Conservation (phyloP, 2,113 vertebrate species). For the Alethe castanea region DNA sequence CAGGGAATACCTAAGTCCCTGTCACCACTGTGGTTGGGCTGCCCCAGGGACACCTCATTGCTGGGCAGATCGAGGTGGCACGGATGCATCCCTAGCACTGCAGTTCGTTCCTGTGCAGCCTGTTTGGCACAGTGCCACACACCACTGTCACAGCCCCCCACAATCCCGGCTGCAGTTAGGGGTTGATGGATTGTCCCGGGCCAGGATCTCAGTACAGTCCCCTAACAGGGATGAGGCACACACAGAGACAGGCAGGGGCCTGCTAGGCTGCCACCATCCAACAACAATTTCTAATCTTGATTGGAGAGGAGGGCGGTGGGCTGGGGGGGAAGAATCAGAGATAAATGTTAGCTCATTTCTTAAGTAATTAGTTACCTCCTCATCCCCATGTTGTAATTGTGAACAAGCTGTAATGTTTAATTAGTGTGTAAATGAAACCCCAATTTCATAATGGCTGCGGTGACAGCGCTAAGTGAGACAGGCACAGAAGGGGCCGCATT, state of each 20-base stretch:
- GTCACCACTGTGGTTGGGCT: not conserved
- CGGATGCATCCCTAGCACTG: fast-evolving
- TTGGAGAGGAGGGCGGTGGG: slow-evolving; percentile 29
- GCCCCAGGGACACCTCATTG: fast-evolving
- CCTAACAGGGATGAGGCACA: not conserved
- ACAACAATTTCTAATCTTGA: slow-evolving; percentile 61
- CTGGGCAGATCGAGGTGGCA: not conserved
- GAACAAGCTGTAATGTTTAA: slow-evolving; percentile 93
- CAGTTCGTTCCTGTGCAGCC: not conserved
- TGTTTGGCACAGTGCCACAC: not conserved
- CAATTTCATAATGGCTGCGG: slow-evolving; percentile 81
- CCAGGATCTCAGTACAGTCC: not conserved
- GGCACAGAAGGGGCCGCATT: slow-evolving; percentile 74
- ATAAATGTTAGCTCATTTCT: slow-evolving; percentile 88
- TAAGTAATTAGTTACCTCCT: slow-evolving; percentile 89
- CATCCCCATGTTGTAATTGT: slow-evolving; percentile 85
- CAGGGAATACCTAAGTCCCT: not conserved
- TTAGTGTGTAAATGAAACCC: slow-evolving; percentile 90
- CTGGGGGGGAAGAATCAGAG: slow-evolving; percentile 60
- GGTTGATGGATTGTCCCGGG: slow-evolving; percentile 11
- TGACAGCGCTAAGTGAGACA: slow-evolving; percentile 83
- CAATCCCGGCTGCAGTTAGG: not conserved
- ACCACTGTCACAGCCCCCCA: not conserved
- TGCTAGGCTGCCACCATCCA: not conserved
- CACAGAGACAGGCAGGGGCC: not conserved